Evolutionary conservation across 2,888 invertebrate species (phyloP).

Genomic region (Agriopis leucophaearia): DNA sequence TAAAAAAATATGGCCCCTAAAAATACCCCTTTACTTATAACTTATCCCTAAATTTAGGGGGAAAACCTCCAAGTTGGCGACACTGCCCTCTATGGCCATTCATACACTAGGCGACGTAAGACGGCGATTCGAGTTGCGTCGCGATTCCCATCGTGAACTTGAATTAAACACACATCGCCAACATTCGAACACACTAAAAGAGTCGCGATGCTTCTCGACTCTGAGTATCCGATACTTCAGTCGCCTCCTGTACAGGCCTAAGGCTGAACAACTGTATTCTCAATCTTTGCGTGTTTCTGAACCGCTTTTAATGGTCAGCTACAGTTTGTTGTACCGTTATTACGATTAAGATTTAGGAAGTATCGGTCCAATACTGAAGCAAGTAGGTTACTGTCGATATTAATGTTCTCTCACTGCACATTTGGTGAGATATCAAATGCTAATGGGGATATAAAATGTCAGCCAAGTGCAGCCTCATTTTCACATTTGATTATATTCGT

Average conservation of each 20-base stretch:
- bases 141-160: no score
- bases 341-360: slow-evolving; percentile 23
- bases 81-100: no score
- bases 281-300: slow-evolving; percentile 31
- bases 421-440: not conserved
- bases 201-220: not conserved
- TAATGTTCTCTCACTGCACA: slow-evolving; percentile 20
- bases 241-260: slow-evolving; percentile 5
- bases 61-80: no score
- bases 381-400: slow-evolving; percentile 7
- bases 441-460: not conserved
- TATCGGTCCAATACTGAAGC: slow-evolving; percentile 11
- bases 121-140: no score
- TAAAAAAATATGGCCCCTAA: no score
- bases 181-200: no score
- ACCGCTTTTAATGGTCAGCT: slow-evolving; percentile 32
- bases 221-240: not conserved
- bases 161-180: no score
- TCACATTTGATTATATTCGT: not conserved
- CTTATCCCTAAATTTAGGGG: no score
- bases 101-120: no score
- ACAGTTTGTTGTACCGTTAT: slow-evolving; percentile 31
- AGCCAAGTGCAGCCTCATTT: not conserved
- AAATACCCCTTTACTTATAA: no score
- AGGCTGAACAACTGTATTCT: slow-evolving; percentile 7